These are phyloP conservation scores for Periophthalmus modestus DNA, from an alignment of 2,113 vertebrate genomes.

Conservation along the genomic window DNA sequence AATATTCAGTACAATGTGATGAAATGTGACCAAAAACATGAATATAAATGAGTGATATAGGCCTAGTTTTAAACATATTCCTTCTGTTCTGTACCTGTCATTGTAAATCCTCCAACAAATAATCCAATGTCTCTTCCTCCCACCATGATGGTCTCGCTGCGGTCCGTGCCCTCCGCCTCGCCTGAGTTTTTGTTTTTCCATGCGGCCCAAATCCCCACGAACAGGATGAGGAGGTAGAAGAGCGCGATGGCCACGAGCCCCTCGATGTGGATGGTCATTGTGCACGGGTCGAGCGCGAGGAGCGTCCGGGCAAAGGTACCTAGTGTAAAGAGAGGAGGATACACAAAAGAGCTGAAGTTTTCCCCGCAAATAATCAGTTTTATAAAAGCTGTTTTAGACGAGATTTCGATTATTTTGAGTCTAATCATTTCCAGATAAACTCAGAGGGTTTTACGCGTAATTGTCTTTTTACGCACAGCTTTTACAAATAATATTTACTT, in stretches of 20 bases:
- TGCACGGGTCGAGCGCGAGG: conserved; percentile 67
- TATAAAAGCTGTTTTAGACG: not conserved
- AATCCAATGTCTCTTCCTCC: conserved; percentile 96
- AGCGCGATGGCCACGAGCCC: conserved; percentile 92
- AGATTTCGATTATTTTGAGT: not conserved
- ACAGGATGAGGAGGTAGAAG: conserved; percentile 92
- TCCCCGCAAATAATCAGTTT: not conserved
- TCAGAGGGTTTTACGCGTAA: not conserved
- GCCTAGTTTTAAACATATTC: not conserved
- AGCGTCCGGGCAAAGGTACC: conserved; percentile 81
- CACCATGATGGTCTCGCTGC: conserved; percentile 96
- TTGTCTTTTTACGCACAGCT: not conserved
- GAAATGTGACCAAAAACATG: too few species aligned
- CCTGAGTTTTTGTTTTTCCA: conserved; percentile 96
- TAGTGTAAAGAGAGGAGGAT: conserved; percentile 14
- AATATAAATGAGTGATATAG: not conserved
- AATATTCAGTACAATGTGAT: too few species aligned
- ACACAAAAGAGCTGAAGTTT: not conserved
- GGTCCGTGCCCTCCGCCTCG: conserved; percentile 81
- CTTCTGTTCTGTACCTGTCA: conserved; percentile 84
- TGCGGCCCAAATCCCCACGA: conserved; percentile 97
- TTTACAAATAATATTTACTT: not conserved
- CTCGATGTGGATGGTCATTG: conserved; percentile 90
- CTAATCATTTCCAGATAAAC: not conserved
- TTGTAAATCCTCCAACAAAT: conserved; percentile 96